Percentiles rank a stretch among this genome's conserved stretches.
These are phyloP conservation scores for Mugil cephalus DNA, from an alignment of 2,113 vertebrate genomes.

Conservation along the genomic window DNA sequence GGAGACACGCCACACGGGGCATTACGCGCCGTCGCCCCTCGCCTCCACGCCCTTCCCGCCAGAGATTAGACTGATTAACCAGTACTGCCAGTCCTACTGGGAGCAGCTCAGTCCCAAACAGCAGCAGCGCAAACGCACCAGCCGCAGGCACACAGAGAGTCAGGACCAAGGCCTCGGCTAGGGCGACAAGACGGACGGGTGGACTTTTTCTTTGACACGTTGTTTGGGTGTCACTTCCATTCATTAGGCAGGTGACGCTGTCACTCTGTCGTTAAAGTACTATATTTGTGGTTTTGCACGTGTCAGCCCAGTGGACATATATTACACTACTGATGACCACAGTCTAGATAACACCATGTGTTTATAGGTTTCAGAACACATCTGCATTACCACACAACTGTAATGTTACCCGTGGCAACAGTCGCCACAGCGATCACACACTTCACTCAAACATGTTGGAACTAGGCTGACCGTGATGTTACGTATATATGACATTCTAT, in stretches of 20 bases:
- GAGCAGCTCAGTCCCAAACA: constrained; percentile 75
- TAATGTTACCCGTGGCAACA: neutral
- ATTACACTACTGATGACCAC: constrained; percentile 51
- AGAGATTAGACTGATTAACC: constrained; percentile 83
- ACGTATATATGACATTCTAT: constrained; percentile 24
- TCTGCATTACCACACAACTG: constrained; percentile 5
- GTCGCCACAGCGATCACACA: neutral
- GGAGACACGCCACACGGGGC: constrained; percentile 41
- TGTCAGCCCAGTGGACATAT: constrained; percentile 32
- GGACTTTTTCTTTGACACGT: constrained; percentile 64
- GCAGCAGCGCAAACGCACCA: constrained; percentile 78
- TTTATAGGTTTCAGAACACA: constrained; percentile 22
- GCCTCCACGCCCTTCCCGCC: constrained; percentile 72
- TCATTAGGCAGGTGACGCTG: constrained; percentile 35
- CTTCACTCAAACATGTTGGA: constrained; percentile 29
- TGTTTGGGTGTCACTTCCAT: constrained; percentile 52
- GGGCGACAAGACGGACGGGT: constrained; percentile 2
- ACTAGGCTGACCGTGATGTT: constrained; percentile 10
- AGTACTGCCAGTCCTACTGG: constrained; percentile 87
- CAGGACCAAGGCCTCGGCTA: constrained; percentile 81
- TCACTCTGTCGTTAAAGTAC: constrained; percentile 50
- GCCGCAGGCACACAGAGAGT: constrained; percentile 82
- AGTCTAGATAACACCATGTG: constrained; percentile 8
- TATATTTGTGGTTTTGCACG: constrained; percentile 53
- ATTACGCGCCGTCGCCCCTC: constrained; percentile 21